These are phyloP conservation scores for Tanytarsus gracilentus DNA, from an alignment of 2,888 invertebrate genomes.

Conservation along the genomic window DNA sequence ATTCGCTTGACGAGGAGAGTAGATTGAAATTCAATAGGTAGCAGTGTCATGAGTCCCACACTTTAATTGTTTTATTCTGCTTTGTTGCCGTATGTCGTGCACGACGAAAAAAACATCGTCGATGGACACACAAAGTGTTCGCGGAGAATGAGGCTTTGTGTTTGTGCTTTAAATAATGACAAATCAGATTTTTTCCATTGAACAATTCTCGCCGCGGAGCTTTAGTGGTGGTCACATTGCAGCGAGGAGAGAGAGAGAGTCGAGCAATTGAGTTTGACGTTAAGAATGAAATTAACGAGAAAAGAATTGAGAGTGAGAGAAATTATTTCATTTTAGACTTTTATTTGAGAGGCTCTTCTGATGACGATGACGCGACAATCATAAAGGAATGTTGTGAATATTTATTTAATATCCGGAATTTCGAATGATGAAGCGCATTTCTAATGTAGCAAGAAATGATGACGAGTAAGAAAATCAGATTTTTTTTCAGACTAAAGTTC, in stretches of 20 bases:
- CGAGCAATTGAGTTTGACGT: too few species aligned
- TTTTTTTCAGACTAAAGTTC: not conserved
- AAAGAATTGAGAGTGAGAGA: too few species aligned
- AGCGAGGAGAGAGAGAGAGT: too few species aligned
- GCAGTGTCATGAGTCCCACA: conserved; percentile 24
- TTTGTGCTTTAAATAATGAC: conserved; percentile 27
- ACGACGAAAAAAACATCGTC: too few species aligned
- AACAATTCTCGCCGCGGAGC: too few species aligned
- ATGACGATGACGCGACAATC: not conserved
- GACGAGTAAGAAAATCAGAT: not conserved
- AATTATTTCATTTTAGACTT: too few species aligned
- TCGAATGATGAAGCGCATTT: conserved; percentile 16
- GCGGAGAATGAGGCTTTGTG: too few species aligned
- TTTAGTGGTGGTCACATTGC: too few species aligned
- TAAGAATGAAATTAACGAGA: too few species aligned
- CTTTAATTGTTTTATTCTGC: conserved; percentile 24
- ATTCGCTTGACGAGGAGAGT: too few species aligned
- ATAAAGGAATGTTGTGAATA: conserved; percentile 2
- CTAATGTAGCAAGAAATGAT: not conserved
- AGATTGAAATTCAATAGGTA: conserved; percentile 17
- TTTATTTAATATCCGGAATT: conserved; percentile 23
- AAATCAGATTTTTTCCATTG: conserved; percentile 23
- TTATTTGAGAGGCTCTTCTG: too few species aligned
- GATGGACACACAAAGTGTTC: too few species aligned
- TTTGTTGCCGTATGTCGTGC: not conserved